These are phyloP conservation scores for Varroa destructor DNA, from an alignment of 1,140 invertebrate genomes.

Conservation along the genomic window DNA sequence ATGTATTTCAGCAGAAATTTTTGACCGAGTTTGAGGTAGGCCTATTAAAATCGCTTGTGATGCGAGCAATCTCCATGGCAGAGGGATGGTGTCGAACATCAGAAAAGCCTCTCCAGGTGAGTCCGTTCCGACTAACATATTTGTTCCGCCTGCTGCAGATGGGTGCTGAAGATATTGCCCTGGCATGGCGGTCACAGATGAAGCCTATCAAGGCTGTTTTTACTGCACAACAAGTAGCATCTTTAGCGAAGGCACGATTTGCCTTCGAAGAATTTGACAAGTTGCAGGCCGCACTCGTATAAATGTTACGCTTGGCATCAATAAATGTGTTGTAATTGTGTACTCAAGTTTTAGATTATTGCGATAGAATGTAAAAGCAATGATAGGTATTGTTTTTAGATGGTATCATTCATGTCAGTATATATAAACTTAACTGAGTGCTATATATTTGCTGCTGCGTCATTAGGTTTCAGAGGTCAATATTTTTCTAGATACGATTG, in stretches of 20 bases:
- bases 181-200: background rate
- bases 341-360: too few species aligned
- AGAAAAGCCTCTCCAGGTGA: background rate
- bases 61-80: conserved; percentile 7
- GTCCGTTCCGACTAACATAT: background rate
- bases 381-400: too few species aligned
- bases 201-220: background rate
- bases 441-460: too few species aligned
- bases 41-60: conserved; percentile 12
- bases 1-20: conserved; percentile 26
- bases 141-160: background rate
- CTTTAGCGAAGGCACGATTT: conserved; percentile 12
- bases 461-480: too few species aligned
- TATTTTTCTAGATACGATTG: too few species aligned
- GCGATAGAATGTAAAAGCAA: too few species aligned
- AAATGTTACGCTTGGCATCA: too few species aligned
- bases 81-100: background rate
- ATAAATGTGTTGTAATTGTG: too few species aligned
- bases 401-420: too few species aligned
- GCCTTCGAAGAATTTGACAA: conserved; percentile 19
- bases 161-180: background rate
- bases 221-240: conserved; percentile 5
- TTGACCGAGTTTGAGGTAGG: conserved; percentile 11
- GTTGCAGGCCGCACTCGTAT: background rate
- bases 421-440: too few species aligned